Evolutionary conservation across 2,888 invertebrate species (phyloP), one percentile per base, ranked within the genome.

Genomic region (Rhamnusium bicolor): DNA sequence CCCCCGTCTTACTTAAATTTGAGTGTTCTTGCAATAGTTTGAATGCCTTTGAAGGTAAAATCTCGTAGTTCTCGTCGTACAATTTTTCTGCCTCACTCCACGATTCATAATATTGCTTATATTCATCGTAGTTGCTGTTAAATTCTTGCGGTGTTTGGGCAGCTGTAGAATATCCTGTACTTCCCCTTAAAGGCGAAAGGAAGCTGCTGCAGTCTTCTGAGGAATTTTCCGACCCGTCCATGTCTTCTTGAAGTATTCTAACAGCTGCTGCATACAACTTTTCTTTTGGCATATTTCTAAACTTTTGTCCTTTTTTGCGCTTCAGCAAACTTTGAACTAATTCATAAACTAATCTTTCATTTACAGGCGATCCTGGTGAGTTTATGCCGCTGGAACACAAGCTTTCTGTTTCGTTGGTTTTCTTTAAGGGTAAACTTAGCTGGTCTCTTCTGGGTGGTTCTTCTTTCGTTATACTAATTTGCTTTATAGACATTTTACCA

Each of bases 21-120:
- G 88, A 85, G 73, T 90, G 88, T 58, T 91, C 91, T 80, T 91
- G 90, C 29, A 91, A 83, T 0, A 89, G 84, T 77, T 90, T 90
- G 81, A 92, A 91, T 0, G 91, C 90, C 80, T 90, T 90, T 0
- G 92, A 92, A 2, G 92, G 91, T 32, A 91, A 77, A 60, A 90
- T 89, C 61, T 91, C 91, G 54, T 88, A 89, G 62, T 80, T 79
- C 65, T 82, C 80, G 24, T 85, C 81, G 60, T 83, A 82, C 74
- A 69, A 76, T 21, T 69, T 74, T 29, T 82, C 83, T 1, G 85
- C 85, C 72, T 86, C 86, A 19, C 82, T 87, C 91, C 91, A 92
- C 12, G 90, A 88, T 72, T 90, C 90, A 79, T 92, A 92, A 84
- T 92, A 92, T 78, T 88, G 86, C 76, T 84, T 86, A 76, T 90